A percentile compares a stretch with the other conserved stretches of the same genome.
phyloP scores from a whole-genome alignment of 2,113 vertebrate genomes.

The Dolichotis patagonum region DNA sequence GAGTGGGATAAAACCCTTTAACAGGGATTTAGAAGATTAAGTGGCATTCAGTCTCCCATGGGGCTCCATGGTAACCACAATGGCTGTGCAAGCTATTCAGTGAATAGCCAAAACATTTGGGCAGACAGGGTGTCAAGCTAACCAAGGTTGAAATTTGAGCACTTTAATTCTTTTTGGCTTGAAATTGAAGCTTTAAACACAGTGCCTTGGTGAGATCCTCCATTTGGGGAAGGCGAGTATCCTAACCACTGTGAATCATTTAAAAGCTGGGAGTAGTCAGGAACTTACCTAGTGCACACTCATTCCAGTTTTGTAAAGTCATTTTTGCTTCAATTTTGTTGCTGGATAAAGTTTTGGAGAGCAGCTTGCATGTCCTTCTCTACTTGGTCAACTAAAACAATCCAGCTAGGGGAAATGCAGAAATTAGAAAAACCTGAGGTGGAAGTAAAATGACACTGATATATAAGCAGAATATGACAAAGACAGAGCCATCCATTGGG shows the following conservation, averaged over 20 bases:
- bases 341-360: background rate
- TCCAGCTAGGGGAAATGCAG: background rate
- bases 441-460: background rate
- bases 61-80: constrained; percentile 61
- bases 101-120: constrained; percentile 66
- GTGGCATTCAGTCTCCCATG: constrained; percentile 49
- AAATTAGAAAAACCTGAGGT: background rate
- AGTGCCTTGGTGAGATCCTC: background rate
- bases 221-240: background rate
- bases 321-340: constrained; percentile 22
- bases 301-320: background rate
- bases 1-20: constrained; percentile 46
- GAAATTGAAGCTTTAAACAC: constrained; percentile 5
- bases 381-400: background rate
- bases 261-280: background rate
- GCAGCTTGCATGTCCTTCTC: background rate
- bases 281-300: background rate
- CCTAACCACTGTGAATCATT: background rate
- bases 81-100: constrained; percentile 42
- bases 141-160: constrained; percentile 41
- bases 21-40: constrained; percentile 60
- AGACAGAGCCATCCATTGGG: background rate
- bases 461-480: background rate
- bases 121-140: constrained; percentile 56
- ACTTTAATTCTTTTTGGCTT: constrained; percentile 45